Base-by-base conservation (phyloP, 2,797 vertebrate genomes). In the Phataginus tetradactyla region DNA sequence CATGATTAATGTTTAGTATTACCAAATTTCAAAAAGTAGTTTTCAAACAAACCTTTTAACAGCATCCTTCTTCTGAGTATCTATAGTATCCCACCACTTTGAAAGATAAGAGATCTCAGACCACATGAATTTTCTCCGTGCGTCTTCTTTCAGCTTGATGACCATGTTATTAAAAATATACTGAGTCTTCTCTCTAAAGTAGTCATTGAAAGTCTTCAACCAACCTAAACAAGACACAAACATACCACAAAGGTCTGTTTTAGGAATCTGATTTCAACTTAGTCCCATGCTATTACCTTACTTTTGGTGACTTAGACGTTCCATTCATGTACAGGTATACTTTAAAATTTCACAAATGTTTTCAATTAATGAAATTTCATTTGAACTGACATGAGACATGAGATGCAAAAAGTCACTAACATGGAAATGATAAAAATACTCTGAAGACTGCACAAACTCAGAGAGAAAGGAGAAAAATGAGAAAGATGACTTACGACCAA, bases 131-230 rank as follows among this genome's bases (percentile, higher is more conserved):
- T 99, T 99, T 96, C 99, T 99, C 95, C 98, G 98, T 13, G 94
- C 96, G 87, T 99, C 99, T 98, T 99, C 99, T 63, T 98, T 98
- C 69, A 99, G 98, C 95, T 99, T 99, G 94, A 99, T 86, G 96
- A 99, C 98, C 99, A 99, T 99, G 98, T 99, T 99, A 98, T 99
- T 98, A 77, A 99, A 98, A 95, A 99, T 99, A 98, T 99, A 99
- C 90, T 98, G 99, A 1, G 99, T 99, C 98, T 99, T 99, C 97
- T 99, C 99, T 97, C 98, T 98, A 98, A 99, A 99, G 98, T 99
- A 99, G 86, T 98, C 98, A 96, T 99, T 99, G 95, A 99, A 99
- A 15, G 99, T 99, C 99, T 99, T 99, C 98, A 99, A 59, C 99
- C 99, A 99, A 96, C 99, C 99, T 99, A 98, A 81, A 88, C 85